Evolutionary conservation across 2,113 vertebrate genomes (phyloP), one percentile per base, ranked within the genome.

Genomic region (Pseudonaja textilis): DNA sequence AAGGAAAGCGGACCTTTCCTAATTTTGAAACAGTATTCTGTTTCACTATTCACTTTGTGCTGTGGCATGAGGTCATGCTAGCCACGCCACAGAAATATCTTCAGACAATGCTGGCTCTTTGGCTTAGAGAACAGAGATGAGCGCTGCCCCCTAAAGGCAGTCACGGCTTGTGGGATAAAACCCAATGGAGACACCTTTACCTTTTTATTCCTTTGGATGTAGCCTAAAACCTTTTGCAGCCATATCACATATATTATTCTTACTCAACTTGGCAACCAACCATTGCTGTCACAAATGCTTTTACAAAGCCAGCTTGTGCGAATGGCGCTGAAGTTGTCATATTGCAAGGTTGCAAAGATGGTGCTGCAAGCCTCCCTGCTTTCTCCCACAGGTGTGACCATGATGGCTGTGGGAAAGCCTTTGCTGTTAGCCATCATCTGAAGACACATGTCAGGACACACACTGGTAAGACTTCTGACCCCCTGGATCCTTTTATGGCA

Each of bases 381-480:
- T 96, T 93, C 61, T 95, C 57, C 95, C 91, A 47, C 95, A 99
- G 99, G 96, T 99, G 99, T 97, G 99, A 99, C 96, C 99, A 99
- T 11, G 98, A 99, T 93, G 99, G 99, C 95, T 99, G 99, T 97
- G 99, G 99, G 89, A 99, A 99, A 97, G 99, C 99, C 90, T 99
- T 99, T 97, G 99, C 99, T 96, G 99, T 98, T 89, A 99, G 99
- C 97, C 99, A 99, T 97, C 99, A 99, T 97, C 98, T 99, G 94
- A 99, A 99, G 98, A 99, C 99, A 52, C 99, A 99, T 3, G 99
- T 99, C 96, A 98, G 99, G 94, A 99, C 99, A 92, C 99, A 99
- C 96, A 99, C 99, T 96, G 99, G 99, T 99, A 97, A 97, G 97
- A 18, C 9, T 1, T 18, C 34, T 55, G 45, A 14, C 20, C n/a